Conservation (phyloP, 2,797 vertebrate species). For the Echiichthys vipera region DNA sequence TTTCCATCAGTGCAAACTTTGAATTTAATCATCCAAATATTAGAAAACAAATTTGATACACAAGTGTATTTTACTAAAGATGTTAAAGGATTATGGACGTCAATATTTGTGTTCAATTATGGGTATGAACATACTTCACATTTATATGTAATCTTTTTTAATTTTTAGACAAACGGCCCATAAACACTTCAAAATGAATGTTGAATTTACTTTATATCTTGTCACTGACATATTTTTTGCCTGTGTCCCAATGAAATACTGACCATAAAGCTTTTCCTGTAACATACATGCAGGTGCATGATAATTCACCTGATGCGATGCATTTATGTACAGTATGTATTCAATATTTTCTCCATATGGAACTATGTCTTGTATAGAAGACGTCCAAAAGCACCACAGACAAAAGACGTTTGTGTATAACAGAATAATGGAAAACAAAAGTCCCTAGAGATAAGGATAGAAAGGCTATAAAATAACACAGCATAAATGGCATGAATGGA, state of each 20-base stretch:
- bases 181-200: not conserved
- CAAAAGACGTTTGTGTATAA: not conserved
- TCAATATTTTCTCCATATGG: not conserved
- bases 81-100: not conserved
- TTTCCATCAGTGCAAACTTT: not conserved
- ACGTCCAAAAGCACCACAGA: not conserved
- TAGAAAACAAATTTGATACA: no score
- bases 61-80: no score
- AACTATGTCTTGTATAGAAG: not conserved
- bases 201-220: not conserved
- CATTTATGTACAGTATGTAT: not conserved
- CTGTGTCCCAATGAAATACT: not conserved
- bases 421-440: conserved; percentile 15
- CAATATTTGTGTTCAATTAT: not conserved
- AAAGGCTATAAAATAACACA: conserved; percentile 17
- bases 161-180: no score
- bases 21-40: not conserved
- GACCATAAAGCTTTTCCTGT: not conserved
- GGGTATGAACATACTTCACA: not conserved
- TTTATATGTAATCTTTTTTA: no score
- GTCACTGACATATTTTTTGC: not conserved
- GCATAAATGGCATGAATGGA: conserved; percentile 27
- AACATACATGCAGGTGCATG: not conserved
- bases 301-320: not conserved
- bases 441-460: not conserved